Evolutionary conservation across 2,797 vertebrate species (phyloP), one percentile per base, ranked within the genome.

Genomic region (Lagodon rhomboides): DNA sequence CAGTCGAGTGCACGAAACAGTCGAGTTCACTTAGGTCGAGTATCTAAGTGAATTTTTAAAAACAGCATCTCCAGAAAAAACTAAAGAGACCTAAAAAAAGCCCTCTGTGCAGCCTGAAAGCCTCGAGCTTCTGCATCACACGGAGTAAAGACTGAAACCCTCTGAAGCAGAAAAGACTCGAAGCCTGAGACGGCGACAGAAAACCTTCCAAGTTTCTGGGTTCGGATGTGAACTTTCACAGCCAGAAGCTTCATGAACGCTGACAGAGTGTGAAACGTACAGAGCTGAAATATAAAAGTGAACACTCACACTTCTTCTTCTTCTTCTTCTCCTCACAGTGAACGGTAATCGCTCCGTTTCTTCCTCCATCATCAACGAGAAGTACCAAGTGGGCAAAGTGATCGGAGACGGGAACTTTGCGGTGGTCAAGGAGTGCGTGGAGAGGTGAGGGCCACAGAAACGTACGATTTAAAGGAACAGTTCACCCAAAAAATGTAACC

Each of bases 381-480:
- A 98, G 75, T 99, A 99, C 83, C 96, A 94, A 88, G 96, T 99
- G 6, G 98, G 98, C 1, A 99, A 99, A 88, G 96, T 99, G 87
- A 99, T 99, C 22, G 98, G 98, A 18, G 98, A 99, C 13, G 98
- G 98, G 17, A 99, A 99, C 93, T 99, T 99, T 30, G 98, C 98
- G 0, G 97, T 99, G 18, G 98, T 99, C 8, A 99, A 99, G 86
- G 98, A 99, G 82, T 99, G 98, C 3, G 81, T 97, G 68, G 98
- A 99, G 92, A 93, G 97, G 98, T 98, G 80, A 75, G 72, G 12
- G 53, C 15, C 55, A 22, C 4, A 30, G 30, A 30, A 30, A 30
- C 30, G 30, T 30, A 30, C 30, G 3, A 30, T 30, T 25, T 30
- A 54, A 15, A 13, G 50, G 50, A 51, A 51, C 12, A 51, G 20